Conservation (phyloP, 2,888 invertebrate genomes). For the Pristionchus mayeri region DNA sequence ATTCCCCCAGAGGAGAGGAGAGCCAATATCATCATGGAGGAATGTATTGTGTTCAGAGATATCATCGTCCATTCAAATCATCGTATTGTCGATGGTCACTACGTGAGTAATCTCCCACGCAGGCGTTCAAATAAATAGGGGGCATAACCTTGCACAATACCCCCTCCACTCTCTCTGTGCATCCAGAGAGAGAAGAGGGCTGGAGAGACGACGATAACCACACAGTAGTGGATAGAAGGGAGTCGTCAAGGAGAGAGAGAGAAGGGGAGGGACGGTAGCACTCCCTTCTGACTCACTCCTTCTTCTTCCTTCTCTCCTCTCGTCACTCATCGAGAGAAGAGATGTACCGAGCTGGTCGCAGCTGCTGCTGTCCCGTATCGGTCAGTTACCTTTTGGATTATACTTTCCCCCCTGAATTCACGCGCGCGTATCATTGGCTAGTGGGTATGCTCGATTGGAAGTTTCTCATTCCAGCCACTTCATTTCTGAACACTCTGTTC, state of each 20-base stretch:
- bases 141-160: neutral
- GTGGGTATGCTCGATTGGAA: too few species aligned
- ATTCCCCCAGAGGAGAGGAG: too few species aligned
- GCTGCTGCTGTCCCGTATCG: constrained; percentile 35
- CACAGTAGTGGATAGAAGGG: neutral
- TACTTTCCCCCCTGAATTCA: too few species aligned
- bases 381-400: too few species aligned
- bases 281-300: neutral
- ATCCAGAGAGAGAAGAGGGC: neutral
- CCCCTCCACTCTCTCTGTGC: neutral
- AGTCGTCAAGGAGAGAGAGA: too few species aligned
- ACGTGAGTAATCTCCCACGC: neutral
- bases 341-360: neutral
- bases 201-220: neutral
- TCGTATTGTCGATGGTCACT: neutral
- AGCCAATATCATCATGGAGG: too few species aligned
- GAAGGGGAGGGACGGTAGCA: neutral
- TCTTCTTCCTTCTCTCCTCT: neutral
- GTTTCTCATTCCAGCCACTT: too few species aligned
- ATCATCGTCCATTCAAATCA: too few species aligned
- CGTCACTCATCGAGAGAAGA: neutral
- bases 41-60: too few species aligned
- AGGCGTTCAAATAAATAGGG: neutral
- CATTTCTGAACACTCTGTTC: too few species aligned
- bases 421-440: too few species aligned